Conservation (phyloP, 2,113 vertebrate species). For the Okapia johnstoni region DNA sequence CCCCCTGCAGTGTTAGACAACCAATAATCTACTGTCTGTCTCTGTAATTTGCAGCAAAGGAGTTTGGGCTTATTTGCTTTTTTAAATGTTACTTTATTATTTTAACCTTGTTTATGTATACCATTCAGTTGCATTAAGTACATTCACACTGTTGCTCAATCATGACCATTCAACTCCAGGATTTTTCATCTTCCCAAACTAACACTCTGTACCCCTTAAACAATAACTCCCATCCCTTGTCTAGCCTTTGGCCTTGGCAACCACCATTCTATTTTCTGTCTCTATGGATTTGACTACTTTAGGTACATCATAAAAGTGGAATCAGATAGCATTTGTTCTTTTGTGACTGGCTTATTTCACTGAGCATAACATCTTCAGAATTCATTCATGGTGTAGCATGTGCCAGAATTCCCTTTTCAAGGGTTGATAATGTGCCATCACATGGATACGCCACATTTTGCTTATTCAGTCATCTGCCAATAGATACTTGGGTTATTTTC, state of each 20-base stretch:
- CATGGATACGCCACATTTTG: not conserved
- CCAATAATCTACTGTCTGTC: not conserved
- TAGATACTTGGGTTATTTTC: not conserved
- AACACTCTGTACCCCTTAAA: not conserved
- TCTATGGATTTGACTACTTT: not conserved
- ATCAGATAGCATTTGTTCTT: not conserved
- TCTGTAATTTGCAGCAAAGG: not conserved
- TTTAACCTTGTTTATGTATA: not conserved
- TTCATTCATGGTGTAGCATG: not conserved
- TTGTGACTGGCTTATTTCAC: not conserved
- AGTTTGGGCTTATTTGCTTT: not conserved
- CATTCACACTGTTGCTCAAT: not conserved
- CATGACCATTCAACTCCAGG: not conserved
- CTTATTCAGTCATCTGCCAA: not conserved
- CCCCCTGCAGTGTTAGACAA: not conserved
- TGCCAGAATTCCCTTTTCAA: not conserved
- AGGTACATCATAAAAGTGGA: not conserved
- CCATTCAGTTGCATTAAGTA: not conserved
- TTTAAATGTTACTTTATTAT: not conserved
- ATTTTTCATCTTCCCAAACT: not conserved
- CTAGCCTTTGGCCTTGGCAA: not conserved
- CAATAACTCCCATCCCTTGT: not conserved
- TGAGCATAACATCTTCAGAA: not conserved
- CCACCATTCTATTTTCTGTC: not conserved
- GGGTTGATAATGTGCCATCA: not conserved